A percentile compares a stretch with the other conserved stretches of the same genome.
Conservation (phyloP, 1,140 invertebrate species). For the Limonius californicus region DNA sequence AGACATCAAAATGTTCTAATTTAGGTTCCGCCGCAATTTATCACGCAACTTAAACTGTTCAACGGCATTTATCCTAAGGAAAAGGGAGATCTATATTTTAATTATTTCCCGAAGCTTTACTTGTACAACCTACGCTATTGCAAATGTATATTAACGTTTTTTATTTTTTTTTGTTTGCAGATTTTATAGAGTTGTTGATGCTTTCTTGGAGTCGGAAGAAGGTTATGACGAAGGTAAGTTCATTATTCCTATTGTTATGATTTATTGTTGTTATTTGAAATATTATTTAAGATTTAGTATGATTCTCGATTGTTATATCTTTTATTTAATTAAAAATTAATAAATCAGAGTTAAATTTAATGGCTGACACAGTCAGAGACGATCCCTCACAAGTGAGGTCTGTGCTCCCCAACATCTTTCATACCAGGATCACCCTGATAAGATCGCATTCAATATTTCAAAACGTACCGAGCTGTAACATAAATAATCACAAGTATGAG, state of each 20-base stretch:
- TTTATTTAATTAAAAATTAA: conserved; percentile 17
- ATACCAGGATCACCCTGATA: conserved; percentile 24
- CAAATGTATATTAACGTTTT: background rate
- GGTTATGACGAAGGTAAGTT: background rate
- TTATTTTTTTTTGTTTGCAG: background rate
- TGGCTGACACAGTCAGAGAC: conserved; percentile 8
- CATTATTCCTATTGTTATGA: background rate
- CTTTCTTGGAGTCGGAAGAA: background rate
- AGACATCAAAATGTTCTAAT: conserved; percentile 28
- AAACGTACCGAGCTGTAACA: conserved; percentile 22
- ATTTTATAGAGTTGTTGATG: background rate
- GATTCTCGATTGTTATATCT: background rate
- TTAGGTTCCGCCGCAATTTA: conserved; percentile 8
- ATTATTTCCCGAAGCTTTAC: background rate
- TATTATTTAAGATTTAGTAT: too few relatives aligned
- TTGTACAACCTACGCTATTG: background rate
- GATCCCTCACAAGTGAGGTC: background rate
- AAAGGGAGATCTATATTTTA: background rate
- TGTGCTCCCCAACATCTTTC: conserved; percentile 5
- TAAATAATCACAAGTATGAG: conserved; percentile 33
- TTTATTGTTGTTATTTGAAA: background rate
- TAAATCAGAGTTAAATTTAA: conserved; percentile 19
- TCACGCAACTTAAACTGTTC: background rate
- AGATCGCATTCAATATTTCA: conserved; percentile 33
- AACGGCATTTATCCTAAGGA: background rate